Evolutionary conservation across 2,113 vertebrate genomes (phyloP).

Genomic region (Callaeas wilsoni): DNA sequence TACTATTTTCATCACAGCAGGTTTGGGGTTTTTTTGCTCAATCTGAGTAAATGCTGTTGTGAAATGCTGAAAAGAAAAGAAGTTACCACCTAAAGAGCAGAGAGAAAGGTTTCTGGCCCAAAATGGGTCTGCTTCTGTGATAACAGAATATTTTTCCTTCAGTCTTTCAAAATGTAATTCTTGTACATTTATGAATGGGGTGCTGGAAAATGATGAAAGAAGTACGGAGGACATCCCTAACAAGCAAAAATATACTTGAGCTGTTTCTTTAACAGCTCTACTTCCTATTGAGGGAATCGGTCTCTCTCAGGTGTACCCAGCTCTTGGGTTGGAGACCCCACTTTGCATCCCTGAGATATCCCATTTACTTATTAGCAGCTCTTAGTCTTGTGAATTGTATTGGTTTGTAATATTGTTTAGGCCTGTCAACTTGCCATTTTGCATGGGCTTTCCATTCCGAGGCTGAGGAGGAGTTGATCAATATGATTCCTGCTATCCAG

Average conservation of each 20-base stretch:
- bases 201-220: not conserved
- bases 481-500: slow-evolving; percentile 97
- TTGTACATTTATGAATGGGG: not conserved
- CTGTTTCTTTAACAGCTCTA: not conserved
- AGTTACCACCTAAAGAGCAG: not conserved
- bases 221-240: not conserved
- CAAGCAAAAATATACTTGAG: not conserved
- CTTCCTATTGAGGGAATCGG: not conserved
- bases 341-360: not conserved
- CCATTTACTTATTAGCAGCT: not conserved
- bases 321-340: not conserved
- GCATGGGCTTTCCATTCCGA: slow-evolving; percentile 99
- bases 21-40: not conserved
- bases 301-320: not conserved
- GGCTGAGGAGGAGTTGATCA: slow-evolving; percentile 94
- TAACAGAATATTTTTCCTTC: not conserved
- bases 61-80: not conserved
- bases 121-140: not conserved
- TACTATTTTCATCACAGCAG: not conserved
- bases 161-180: not conserved
- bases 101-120: not conserved
- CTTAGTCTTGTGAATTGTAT: not conserved
- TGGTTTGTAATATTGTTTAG: slow-evolving; percentile 63
- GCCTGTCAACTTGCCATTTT: slow-evolving; percentile 96
- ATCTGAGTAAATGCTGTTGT: not conserved